Conservation (phyloP, 1,140 invertebrate genomes). For the Cherax quadricarinatus region DNA sequence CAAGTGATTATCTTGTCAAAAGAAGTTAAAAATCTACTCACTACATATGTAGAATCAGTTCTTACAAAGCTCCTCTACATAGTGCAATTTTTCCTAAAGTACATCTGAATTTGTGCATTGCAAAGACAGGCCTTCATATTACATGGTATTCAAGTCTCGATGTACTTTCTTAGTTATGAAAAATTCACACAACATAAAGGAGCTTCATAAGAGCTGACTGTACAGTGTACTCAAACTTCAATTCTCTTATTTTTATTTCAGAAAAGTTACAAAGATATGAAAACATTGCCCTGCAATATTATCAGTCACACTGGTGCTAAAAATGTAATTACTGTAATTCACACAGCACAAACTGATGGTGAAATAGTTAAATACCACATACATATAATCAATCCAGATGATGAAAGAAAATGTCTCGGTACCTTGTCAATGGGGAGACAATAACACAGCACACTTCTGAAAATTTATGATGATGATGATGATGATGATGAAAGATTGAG, state of each 20-base stretch:
- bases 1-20: too few relatives aligned
- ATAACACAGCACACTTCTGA: neutral
- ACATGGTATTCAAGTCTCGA: too few relatives aligned
- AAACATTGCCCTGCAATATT: neutral
- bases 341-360: neutral
- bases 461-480: neutral
- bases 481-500: constrained; percentile 1
- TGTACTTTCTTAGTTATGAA: too few relatives aligned
- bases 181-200: too few relatives aligned
- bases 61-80: too few relatives aligned
- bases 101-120: too few relatives aligned
- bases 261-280: neutral
- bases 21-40: too few relatives aligned
- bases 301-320: neutral
- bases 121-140: too few relatives aligned
- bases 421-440: neutral
- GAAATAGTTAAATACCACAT: neutral
- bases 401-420: neutral
- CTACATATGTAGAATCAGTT: too few relatives aligned
- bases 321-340: neutral
- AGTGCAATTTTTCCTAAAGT: too few relatives aligned
- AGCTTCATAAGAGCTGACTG: too few relatives aligned
- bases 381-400: neutral
- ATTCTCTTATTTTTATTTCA: neutral
- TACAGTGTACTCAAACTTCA: neutral